Base-by-base conservation (phyloP, 2,113 vertebrate genomes). In the Sander vitreus region DNA sequence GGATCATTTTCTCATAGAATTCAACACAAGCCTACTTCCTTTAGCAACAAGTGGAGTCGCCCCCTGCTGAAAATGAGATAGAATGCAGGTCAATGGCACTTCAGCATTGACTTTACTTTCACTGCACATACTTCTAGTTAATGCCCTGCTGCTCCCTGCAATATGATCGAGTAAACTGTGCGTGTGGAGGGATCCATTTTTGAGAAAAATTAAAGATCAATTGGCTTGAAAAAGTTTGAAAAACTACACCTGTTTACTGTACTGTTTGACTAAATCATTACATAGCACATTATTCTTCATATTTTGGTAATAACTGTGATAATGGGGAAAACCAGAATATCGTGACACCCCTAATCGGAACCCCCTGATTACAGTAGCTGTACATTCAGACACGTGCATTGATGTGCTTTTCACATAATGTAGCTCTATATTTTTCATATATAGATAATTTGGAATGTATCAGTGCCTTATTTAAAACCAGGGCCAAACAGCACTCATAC, bases 341-440 rank as follows among this genome's bases (percentile, higher is more conserved):
- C 7, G 68, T 78, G 74, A 78, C 74, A 77, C 1, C 71, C 8
- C 71, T 78, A 23, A 67, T 73, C 62, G 48, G 54, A 73, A 39
- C 21, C 0, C 71, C 13, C 65, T 54, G 10, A 14, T 16, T 4
- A 13, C 39, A 57, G 13, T 64, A n/a, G 55, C 55, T 84, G 81
- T 54, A 68, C 58, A 51, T 19, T 60, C 14, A 76, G 73, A 25
- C 47, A 23, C 1, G 6, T 85, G 73, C 78, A 73, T 73, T 54
- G 63, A 81, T 64, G 55, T 59, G 39, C 30, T 10, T 21, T 47
- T 70, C 39, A 64, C 51, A 54, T 12, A 21, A 69, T 60, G 21
- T 18, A 58, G 30, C 21, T 25, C n/a, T 54, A 10, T 47, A n/a
- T 57, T 21, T 16, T 57, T 73, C 3, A 19, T 23, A 15, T 51